phyloP scores from a whole-genome alignment of 2,113 vertebrate genomes.

The Cololabis saira region DNA sequence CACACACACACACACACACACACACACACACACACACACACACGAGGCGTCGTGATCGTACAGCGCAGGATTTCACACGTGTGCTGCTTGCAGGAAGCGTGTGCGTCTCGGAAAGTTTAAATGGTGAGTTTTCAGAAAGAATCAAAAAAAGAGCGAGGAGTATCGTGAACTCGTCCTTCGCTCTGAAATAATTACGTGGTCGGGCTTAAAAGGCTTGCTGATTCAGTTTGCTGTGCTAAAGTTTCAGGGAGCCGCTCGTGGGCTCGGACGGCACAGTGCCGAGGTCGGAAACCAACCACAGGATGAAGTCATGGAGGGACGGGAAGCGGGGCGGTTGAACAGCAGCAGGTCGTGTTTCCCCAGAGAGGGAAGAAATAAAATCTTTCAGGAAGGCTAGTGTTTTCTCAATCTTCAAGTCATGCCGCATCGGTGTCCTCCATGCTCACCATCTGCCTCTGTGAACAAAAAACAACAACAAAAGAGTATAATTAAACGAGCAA shows the following conservation, averaged over 20 bases:
- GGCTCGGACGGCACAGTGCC: slow-evolving; percentile 56
- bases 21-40: too few species aligned
- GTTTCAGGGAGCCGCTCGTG: slow-evolving; percentile 13
- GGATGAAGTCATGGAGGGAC: slow-evolving; percentile 35
- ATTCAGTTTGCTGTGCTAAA: slow-evolving; percentile 11
- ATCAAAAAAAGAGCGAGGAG: slow-evolving; percentile 33
- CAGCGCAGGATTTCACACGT: slow-evolving; percentile 10
- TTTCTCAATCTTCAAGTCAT: slow-evolving; percentile 59
- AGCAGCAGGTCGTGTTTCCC: slow-evolving; percentile 42
- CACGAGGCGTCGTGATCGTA: slow-evolving; percentile 15
- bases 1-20: too few species aligned
- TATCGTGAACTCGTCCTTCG: slow-evolving; percentile 34
- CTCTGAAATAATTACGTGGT: slow-evolving; percentile 11
- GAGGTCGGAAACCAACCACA: slow-evolving; percentile 52
- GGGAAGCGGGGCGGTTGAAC: neutral
- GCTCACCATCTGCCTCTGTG: slow-evolving; percentile 87
- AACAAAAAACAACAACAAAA: slow-evolving; percentile 17
- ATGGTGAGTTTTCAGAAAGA: neutral
- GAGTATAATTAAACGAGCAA: neutral
- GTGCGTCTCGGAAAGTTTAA: slow-evolving; percentile 3
- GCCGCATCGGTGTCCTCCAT: slow-evolving; percentile 84
- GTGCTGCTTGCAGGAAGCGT: neutral
- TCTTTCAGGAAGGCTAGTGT: neutral
- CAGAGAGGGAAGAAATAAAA: neutral
- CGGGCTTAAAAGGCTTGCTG: neutral